These are phyloP conservation scores for Acanthacorydalis orientalis DNA, from an alignment of 2,888 invertebrate genomes.

Conservation along the genomic window DNA sequence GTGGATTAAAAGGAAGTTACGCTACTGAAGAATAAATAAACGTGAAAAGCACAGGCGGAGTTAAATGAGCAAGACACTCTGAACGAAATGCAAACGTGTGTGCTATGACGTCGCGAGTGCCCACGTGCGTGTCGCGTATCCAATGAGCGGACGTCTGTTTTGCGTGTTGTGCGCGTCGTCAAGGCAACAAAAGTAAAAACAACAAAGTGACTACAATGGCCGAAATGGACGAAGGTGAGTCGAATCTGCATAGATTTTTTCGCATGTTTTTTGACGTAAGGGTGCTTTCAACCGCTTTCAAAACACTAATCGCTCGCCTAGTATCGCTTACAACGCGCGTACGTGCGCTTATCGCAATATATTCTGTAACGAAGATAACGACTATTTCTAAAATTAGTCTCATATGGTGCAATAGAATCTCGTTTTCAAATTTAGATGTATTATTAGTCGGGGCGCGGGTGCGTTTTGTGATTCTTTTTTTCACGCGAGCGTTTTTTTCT, in stretches of 20 bases:
- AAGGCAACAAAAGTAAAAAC: constrained; percentile 24
- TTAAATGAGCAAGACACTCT: too few relatives aligned
- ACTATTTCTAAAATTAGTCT: not conserved
- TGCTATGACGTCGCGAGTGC: constrained; percentile 4
- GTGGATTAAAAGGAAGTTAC: too few relatives aligned
- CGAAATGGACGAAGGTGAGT: constrained; percentile 21
- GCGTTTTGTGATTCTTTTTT: too few relatives aligned
- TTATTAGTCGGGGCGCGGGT: too few relatives aligned
- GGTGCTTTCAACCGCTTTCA: not conserved
- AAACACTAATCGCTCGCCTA: too few relatives aligned
- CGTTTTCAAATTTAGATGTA: too few relatives aligned
- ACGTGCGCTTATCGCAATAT: too few relatives aligned
- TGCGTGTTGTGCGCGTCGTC: constrained; percentile 19
- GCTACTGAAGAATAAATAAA: too few relatives aligned
- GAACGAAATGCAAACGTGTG: not conserved
- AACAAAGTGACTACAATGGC: constrained; percentile 22
- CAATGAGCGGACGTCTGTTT: not conserved
- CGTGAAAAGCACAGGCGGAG: too few relatives aligned
- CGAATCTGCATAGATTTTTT: constrained; percentile 8
- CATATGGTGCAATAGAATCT: not conserved
- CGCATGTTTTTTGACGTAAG: not conserved
- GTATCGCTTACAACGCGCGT: too few relatives aligned
- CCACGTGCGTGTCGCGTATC: constrained; percentile 5
- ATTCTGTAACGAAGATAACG: too few relatives aligned
- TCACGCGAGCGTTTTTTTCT: too few relatives aligned